Evolutionary conservation across 2,888 invertebrate genomes (phyloP).

Genomic region (Nebria salina): DNA sequence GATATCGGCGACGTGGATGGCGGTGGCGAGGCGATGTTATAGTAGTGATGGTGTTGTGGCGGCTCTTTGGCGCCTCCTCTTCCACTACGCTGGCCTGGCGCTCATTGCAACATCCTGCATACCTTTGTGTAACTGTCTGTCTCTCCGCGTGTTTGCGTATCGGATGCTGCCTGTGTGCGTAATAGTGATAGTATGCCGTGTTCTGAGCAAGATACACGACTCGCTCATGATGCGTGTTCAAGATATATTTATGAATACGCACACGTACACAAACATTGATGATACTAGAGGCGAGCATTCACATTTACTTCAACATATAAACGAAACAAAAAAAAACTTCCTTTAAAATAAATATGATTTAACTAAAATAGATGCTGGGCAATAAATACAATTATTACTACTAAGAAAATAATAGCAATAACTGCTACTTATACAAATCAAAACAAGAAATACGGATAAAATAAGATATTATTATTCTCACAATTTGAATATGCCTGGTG

Average conservation of each 20-base stretch:
- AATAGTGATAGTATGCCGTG: background rate
- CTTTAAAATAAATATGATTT: no score
- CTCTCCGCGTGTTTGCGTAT: background rate
- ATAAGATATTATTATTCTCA: background rate
- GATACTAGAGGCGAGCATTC: background rate
- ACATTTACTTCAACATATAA: background rate
- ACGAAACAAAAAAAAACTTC: no score
- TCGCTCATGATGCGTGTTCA: background rate
- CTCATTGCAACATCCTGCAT: conserved; percentile 22
- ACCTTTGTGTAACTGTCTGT: conserved; percentile 2
- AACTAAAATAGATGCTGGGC: no score
- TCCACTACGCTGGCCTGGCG: conserved; percentile 7
- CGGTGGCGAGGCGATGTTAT: background rate
- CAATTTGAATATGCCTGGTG: background rate
- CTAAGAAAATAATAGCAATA: no score
- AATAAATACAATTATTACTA: no score
- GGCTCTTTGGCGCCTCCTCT: conserved; percentile 14
- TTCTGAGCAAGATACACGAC: background rate
- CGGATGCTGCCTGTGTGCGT: background rate
- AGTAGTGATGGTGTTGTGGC: conserved; percentile 9
- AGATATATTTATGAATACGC: background rate
- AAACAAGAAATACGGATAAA: background rate
- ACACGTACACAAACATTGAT: background rate
- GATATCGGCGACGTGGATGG: background rate
- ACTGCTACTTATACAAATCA: background rate